These are phyloP conservation scores for Barnardius zonarius DNA, from an alignment of 2,113 vertebrate species.

Conservation along the genomic window DNA sequence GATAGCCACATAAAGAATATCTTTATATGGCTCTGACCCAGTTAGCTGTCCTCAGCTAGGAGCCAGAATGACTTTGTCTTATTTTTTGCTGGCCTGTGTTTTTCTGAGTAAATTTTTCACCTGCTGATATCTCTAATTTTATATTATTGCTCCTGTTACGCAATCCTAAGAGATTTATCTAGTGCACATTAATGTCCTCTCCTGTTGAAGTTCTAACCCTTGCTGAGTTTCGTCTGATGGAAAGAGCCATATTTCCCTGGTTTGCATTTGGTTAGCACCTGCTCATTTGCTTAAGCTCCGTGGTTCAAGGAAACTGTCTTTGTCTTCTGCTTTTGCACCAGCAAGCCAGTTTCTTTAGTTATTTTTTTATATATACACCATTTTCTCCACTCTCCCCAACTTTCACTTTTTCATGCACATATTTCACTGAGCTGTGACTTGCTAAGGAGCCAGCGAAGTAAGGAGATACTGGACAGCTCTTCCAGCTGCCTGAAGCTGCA, in stretches of 20 bases:
- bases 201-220: background rate
- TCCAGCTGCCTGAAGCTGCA: background rate
- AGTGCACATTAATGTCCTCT: background rate
- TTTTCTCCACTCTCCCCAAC: background rate
- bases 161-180: background rate
- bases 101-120: slow-evolving; percentile 11
- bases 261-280: background rate
- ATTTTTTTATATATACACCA: background rate
- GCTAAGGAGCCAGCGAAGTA: background rate
- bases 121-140: slow-evolving; percentile 4
- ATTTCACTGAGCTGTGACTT: background rate
- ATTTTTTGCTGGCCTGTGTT: background rate
- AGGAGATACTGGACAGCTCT: background rate
- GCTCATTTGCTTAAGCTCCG: background rate
- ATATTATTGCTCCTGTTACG: background rate
- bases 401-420: rapidly evolving
- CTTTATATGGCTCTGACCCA: slow-evolving; percentile 27
- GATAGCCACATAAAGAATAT: background rate
- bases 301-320: background rate
- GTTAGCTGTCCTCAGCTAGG: background rate
- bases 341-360: background rate
- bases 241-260: background rate
- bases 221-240: background rate
- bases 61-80: background rate
- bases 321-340: background rate